Evolutionary conservation across 2,113 vertebrate genomes (phyloP).

Genomic region (Bagarius yarrelli): DNA sequence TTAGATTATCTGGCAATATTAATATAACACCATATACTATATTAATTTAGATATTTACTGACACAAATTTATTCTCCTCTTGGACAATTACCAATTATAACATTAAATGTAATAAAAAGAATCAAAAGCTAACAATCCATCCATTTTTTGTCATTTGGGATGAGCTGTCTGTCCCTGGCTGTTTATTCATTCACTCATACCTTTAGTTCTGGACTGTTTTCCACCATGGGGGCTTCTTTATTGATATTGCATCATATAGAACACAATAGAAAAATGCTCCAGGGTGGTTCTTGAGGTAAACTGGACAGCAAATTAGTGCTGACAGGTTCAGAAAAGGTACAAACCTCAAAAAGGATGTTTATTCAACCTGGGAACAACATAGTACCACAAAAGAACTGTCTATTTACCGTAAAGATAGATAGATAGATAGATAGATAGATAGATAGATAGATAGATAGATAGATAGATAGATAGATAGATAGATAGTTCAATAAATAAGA

Average conservation of each 20-base stretch:
- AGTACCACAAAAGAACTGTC: neutral
- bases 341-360: slow-evolving; percentile 3
- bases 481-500: neutral
- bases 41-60: neutral
- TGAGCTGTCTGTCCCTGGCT: neutral
- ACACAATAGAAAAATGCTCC: neutral
- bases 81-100: neutral
- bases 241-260: slow-evolving; percentile 25
- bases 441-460: too few species aligned
- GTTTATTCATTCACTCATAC: slow-evolving; percentile 12
- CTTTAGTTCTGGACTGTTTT: slow-evolving; percentile 7
- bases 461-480: too few species aligned
- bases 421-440: too few species aligned
- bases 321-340: slow-evolving; percentile 17
- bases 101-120: neutral
- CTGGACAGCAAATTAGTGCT: slow-evolving; percentile 34
- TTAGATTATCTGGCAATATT: neutral
- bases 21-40: neutral
- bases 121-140: neutral
- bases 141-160: slow-evolving; percentile 1
- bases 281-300: neutral
- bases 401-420: too few species aligned
- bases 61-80: neutral
- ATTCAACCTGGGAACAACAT: neutral
- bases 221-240: slow-evolving; percentile 10